Conservation (phyloP, 1,140 invertebrate genomes). For the Drosophila hydei region DNA sequence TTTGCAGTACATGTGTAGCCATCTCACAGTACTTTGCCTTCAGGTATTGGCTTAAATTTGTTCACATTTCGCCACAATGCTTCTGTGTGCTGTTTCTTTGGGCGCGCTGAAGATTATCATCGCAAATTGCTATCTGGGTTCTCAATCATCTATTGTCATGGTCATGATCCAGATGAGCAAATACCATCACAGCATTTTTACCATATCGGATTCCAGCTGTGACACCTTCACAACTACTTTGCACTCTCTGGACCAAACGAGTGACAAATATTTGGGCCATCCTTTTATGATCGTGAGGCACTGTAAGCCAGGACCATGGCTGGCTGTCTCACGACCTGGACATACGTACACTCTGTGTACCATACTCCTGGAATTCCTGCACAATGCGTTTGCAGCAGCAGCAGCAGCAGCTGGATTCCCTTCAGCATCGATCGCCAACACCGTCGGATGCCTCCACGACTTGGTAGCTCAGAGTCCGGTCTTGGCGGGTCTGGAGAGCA, state of each 20-base stretch:
- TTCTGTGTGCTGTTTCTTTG: slow-evolving; percentile 17
- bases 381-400: slow-evolving; percentile 43
- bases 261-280: slow-evolving; percentile 64
- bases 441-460: slow-evolving; percentile 29
- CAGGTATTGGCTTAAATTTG: slow-evolving; percentile 1
- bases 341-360: slow-evolving; percentile 32
- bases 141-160: slow-evolving; percentile 44
- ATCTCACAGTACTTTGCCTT: neutral
- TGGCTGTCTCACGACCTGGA: slow-evolving; percentile 66
- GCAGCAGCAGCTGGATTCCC: slow-evolving; percentile 23
- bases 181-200: slow-evolving; percentile 43
- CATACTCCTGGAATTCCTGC: slow-evolving; percentile 69
- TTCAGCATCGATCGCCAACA: slow-evolving; percentile 12
- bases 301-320: slow-evolving; percentile 42
- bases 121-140: slow-evolving; percentile 26
- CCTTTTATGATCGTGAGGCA: slow-evolving; percentile 75
- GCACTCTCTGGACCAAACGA: slow-evolving; percentile 12
- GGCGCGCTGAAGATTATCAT: slow-evolving; percentile 15
- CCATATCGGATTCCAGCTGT: slow-evolving; percentile 53
- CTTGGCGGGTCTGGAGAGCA: slow-evolving; percentile 37
- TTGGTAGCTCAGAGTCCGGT: slow-evolving; percentile 5
- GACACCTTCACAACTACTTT: slow-evolving; percentile 35
- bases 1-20: too few relatives aligned
- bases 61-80: slow-evolving; percentile 1
- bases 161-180: slow-evolving; percentile 48